A percentile compares a stretch with the other conserved stretches of the same genome.
These are phyloP conservation scores for Drosophila anomelani DNA, from an alignment of 2,888 invertebrate genomes.

Conservation along the genomic window DNA sequence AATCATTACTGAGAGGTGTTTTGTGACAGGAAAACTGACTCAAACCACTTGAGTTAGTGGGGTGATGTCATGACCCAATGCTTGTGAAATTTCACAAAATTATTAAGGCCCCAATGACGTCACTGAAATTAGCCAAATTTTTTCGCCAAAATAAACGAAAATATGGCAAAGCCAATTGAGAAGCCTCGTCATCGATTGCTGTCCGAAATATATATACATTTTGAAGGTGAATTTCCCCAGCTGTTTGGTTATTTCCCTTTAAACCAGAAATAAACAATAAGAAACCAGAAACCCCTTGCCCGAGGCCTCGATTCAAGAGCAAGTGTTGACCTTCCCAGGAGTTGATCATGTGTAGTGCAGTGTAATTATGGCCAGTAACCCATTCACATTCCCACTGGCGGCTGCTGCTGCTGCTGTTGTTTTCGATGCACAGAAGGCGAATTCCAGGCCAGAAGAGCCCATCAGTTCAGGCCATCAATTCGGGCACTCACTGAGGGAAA, in stretches of 20 bases:
- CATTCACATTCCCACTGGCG: conserved; percentile 41
- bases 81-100: conserved; percentile 8
- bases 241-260: conserved; percentile 11
- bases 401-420: conserved; percentile 11
- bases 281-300: conserved; percentile 1
- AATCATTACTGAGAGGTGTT: conserved; percentile 14
- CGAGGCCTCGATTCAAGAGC: conserved; percentile 14
- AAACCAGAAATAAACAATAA: conserved; percentile 7
- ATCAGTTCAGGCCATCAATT: conserved; percentile 24
- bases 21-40: conserved; percentile 23
- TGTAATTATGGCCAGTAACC: conserved; percentile 33
- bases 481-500: neutral
- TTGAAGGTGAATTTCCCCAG: conserved; percentile 2
- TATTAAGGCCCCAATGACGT: conserved; percentile 18
- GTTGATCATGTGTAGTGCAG: conserved; percentile 31
- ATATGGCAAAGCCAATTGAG: conserved; percentile 23
- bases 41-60: conserved; percentile 1
- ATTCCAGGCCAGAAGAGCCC: conserved; percentile 26
- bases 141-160: conserved; percentile 16
- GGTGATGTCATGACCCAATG: conserved; percentile 32
- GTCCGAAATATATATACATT: neutral
- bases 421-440: conserved; percentile 48
- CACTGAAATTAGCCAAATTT: conserved; percentile 5
- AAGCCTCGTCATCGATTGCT: conserved; percentile 16
- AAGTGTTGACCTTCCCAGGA: conserved; percentile 38